Evolutionary conservation across 2,797 vertebrate genomes (phyloP).

Genomic region (Tachyglossus aculeatus): DNA sequence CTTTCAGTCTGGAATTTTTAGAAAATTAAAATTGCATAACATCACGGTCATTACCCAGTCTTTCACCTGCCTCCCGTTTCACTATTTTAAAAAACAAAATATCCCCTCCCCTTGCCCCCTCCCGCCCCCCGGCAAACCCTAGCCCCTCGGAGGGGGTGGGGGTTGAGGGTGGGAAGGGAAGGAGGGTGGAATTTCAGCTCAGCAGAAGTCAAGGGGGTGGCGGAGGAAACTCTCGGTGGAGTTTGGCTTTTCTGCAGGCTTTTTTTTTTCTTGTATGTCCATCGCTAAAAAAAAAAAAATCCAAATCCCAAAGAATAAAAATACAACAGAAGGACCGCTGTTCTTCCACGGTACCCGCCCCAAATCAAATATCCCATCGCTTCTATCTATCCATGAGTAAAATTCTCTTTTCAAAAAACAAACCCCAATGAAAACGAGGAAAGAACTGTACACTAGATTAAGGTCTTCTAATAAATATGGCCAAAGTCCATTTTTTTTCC

Average conservation of each 20-base stretch:
- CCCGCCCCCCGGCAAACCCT: no score
- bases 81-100: slow-evolving; percentile 54
- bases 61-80: slow-evolving; percentile 63
- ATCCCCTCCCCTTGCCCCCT: neutral
- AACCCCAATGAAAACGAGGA: slow-evolving; percentile 56
- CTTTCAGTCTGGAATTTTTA: slow-evolving; percentile 49
- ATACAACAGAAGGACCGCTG: slow-evolving; percentile 57
- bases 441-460: slow-evolving; percentile 69
- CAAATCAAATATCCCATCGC: slow-evolving; percentile 51
- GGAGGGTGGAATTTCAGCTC: slow-evolving; percentile 26
- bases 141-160: no score
- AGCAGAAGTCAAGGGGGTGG: slow-evolving; percentile 30
- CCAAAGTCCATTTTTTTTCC: slow-evolving; percentile 73
- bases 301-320: slow-evolving; percentile 39
- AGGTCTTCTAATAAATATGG: slow-evolving; percentile 74
- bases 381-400: slow-evolving; percentile 64
- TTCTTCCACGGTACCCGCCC: slow-evolving; percentile 56
- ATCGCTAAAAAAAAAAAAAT: slow-evolving; percentile 46
- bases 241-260: slow-evolving; percentile 56
- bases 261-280: slow-evolving; percentile 56
- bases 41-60: slow-evolving; percentile 60
- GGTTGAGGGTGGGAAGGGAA: no score
- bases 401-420: slow-evolving; percentile 43
- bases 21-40: slow-evolving; percentile 77
- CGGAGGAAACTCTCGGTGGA: slow-evolving; percentile 45